phyloP scores from a whole-genome alignment of 2,797 vertebrate genomes.

The Falco columbarius region DNA sequence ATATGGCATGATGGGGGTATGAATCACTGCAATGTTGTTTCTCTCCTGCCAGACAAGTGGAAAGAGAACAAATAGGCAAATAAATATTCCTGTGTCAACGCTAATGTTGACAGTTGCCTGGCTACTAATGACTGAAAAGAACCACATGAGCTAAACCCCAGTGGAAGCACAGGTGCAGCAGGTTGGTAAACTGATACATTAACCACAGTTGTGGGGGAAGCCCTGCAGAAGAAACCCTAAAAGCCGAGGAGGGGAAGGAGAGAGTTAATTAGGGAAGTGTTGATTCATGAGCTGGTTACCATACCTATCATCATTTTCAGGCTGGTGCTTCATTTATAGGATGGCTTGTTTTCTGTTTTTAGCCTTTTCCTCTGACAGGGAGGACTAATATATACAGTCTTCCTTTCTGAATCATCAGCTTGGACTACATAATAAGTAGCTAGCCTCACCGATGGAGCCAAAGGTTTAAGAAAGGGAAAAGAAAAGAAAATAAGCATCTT shows the following conservation, averaged over 20 bases:
- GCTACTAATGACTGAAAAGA: neutral
- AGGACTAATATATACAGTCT: neutral
- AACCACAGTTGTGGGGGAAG: neutral
- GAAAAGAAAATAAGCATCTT: neutral
- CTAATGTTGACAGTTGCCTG: constrained; percentile 24
- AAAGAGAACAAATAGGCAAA: constrained; percentile 27
- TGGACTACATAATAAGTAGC: neutral
- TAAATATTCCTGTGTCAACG: constrained; percentile 16
- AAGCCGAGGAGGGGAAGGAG: neutral
- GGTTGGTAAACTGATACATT: neutral
- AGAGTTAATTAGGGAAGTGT: neutral
- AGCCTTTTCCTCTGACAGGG: neutral
- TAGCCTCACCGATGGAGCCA: neutral
- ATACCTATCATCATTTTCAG: neutral
- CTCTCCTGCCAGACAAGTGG: neutral
- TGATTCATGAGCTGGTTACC: neutral
- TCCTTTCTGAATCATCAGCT: neutral
- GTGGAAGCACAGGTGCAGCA: constrained; percentile 42
- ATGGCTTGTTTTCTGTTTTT: neutral
- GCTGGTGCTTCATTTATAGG: neutral
- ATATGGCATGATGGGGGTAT: neutral
- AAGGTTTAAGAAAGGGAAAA: neutral
- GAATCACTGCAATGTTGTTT: neutral
- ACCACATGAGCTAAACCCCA: neutral
- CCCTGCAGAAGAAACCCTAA: constrained; percentile 17